Percentiles rank a stretch among this genome's conserved stretches.
Conservation (phyloP, 2,888 invertebrate species). For the Synergus laeviventris region DNA sequence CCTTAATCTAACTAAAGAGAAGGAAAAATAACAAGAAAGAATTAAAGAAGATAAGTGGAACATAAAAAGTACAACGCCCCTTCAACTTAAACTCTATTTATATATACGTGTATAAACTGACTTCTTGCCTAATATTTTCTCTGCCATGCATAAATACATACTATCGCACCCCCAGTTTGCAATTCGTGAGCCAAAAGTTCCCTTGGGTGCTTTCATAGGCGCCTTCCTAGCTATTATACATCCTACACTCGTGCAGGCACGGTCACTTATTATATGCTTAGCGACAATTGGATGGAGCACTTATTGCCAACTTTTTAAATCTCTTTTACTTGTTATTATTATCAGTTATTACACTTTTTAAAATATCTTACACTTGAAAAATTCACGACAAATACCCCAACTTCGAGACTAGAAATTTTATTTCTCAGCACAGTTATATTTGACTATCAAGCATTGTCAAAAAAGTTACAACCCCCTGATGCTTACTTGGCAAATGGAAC, state of each 20-base stretch:
- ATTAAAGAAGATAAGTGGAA: conserved; percentile 15
- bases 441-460: neutral
- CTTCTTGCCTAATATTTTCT: neutral
- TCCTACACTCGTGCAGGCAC: neutral
- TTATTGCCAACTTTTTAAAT: neutral
- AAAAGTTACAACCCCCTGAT: neutral
- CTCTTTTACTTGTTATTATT: neutral
- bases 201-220: conserved; percentile 5
- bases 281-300: neutral
- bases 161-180: neutral
- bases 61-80: neutral
- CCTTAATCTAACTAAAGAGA: neutral
- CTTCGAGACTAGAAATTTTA: too few relatives aligned
- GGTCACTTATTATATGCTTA: conserved; percentile 14
- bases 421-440: too few relatives aligned
- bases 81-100: neutral
- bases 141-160: conserved; percentile 4
- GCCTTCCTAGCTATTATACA: conserved; percentile 24
- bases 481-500: too few relatives aligned
- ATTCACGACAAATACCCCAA: neutral
- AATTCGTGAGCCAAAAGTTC: neutral
- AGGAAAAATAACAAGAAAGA: conserved; percentile 32
- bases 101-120: neutral
- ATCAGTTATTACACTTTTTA: neutral
- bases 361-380: neutral